Conservation (phyloP, 2,113 vertebrate genomes). For the Hippocampus zosterae region DNA sequence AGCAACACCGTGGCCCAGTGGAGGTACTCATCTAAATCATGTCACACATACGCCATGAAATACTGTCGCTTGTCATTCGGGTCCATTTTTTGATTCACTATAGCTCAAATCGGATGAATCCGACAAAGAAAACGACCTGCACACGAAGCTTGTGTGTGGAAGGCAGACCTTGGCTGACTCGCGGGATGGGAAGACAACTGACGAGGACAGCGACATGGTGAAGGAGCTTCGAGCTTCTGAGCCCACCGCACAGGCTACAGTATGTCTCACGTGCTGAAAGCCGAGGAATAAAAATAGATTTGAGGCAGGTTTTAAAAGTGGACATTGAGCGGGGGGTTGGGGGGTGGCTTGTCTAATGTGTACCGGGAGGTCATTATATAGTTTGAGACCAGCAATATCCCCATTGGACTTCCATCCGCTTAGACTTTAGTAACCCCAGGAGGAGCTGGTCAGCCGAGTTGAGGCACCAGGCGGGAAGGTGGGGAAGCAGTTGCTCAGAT, state of each 20-base stretch:
- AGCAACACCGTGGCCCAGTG: too few relatives aligned
- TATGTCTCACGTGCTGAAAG: slow-evolving; percentile 1
- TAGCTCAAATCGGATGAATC: not conserved
- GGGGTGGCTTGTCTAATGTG: too few relatives aligned
- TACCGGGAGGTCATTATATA: too few relatives aligned
- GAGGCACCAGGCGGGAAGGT: too few relatives aligned
- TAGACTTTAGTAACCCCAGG: too few relatives aligned
- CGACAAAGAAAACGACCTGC: not conserved
- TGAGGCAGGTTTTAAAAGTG: too few relatives aligned
- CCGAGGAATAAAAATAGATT: not conserved
- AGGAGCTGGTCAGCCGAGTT: too few relatives aligned
- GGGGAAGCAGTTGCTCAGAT: too few relatives aligned
- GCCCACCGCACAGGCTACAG: slow-evolving; percentile 9
- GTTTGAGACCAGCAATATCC: too few relatives aligned
- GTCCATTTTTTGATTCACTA: not conserved
- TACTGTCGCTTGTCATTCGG: not conserved
- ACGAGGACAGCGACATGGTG: slow-evolving; percentile 1
- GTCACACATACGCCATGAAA: too few relatives aligned
- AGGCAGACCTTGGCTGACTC: slow-evolving; percentile 5
- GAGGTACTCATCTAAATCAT: not conserved
- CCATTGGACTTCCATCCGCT: too few relatives aligned
- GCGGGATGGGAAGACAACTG: not conserved
- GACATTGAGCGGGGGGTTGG: too few relatives aligned
- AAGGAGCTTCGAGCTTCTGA: slow-evolving; percentile 11
- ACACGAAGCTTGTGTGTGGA: not conserved